Percentiles rank a stretch among this genome's conserved stretches.
These are phyloP conservation scores for Ametastegia equiseti DNA, from an alignment of 2,888 invertebrate species.

Conservation along the genomic window DNA sequence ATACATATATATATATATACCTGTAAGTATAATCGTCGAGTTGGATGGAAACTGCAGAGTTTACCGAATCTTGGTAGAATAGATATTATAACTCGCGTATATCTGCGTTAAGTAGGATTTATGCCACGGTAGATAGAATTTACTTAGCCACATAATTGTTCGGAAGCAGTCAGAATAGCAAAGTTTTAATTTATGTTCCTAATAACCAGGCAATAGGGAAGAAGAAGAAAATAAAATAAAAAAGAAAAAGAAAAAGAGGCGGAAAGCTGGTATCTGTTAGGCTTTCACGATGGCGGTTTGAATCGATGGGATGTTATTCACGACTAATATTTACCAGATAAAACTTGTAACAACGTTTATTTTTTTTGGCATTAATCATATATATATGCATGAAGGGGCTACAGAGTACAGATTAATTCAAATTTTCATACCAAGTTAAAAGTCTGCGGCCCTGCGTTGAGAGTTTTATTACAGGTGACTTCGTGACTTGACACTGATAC, in stretches of 20 bases:
- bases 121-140: constrained; percentile 37
- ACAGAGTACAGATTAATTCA: background rate
- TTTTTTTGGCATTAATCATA: background rate
- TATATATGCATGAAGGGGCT: background rate
- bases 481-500: constrained; percentile 26
- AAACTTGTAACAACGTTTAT: background rate
- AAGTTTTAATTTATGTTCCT: constrained; percentile 44
- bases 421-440: no score
- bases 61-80: constrained; percentile 43
- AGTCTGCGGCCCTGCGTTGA: background rate
- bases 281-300: background rate
- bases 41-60: constrained; percentile 30
- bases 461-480: background rate
- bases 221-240: background rate
- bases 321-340: background rate
- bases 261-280: background rate
- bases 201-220: constrained; percentile 28
- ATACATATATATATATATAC: background rate
- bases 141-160: constrained; percentile 45
- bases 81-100: constrained; percentile 43
- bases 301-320: background rate
- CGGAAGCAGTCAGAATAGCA: constrained; percentile 18
- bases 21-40: constrained; percentile 13
- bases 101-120: constrained; percentile 40
- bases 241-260: background rate